Evolutionary conservation across 2,888 invertebrate species (phyloP), one percentile per base, ranked within the genome.

Genomic region (Rhopalosiphum nymphaeae): DNA sequence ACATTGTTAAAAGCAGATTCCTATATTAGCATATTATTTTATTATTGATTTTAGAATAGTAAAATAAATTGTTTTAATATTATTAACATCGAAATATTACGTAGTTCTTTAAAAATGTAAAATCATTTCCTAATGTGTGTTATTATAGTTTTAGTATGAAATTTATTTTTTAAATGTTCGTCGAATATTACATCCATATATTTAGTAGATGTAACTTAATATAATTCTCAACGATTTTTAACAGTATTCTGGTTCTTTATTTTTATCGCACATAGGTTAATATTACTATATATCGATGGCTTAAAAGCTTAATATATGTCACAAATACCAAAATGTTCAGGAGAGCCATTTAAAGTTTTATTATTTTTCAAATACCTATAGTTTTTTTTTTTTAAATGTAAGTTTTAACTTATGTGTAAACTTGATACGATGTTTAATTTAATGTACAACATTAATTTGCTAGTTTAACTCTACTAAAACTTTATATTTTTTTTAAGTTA

Each of bases 291-390:
- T 11, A 29, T 61, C 61, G 61, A 61, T 61, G 29, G 61, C 26
- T 61, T 9, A 29, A 61, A 61, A 10, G 61, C 61, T 29, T 29
- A 61, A 26, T 26, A 78, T 78, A 78, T 78, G 78, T 78, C n/a
- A 78, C 29, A 78, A 78, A 78, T 78, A 78, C 36, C 78, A 78
- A 78, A 78, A n/a, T 78, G 78, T n/a, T n/a, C 78, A 78, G 78
- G 78, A 78, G 78, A n/a, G 78, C 78, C 78, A n/a, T n/a, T n/a
- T n/a, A n/a, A n/a, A n/a, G n/a, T n/a, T n/a, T n/a, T n/a, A n/a
- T n/a, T n/a, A n/a, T n/a, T n/a, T n/a, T n/a, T n/a, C n/a, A n/a
- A n/a, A n/a, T n/a, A n/a, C n/a, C n/a, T n/a, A n/a, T n/a, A n/a
- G n/a, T n/a, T n/a, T n/a, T n/a, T n/a, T n/a, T n/a, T n/a, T n/a